Base-by-base conservation (phyloP, 2,113 vertebrate genomes). In the Hirundichthys speculiger region DNA sequence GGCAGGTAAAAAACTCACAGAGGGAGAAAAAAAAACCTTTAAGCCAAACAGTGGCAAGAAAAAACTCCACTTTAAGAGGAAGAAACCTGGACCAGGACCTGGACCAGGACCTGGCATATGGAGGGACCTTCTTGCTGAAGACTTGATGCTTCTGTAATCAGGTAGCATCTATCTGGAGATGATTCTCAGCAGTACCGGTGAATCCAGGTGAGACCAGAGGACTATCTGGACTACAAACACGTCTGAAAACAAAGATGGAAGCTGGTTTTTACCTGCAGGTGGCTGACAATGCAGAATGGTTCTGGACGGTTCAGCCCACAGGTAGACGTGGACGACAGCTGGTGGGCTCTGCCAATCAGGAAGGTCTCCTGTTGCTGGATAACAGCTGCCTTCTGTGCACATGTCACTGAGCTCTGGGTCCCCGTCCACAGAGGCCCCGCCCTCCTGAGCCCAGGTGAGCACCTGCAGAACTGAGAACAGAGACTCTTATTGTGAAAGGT, bases 241-340 rank as follows among this genome's bases (percentile, higher is more conserved):
- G 15, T 15, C 14, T 4, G 13, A 13, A 41, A 15, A 41, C 2
- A 41, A 4, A 16, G 15, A 18, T 42, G n/a, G n/a, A n/a, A n/a
- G n/a, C n/a, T n/a, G n/a, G 62, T 49, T 14, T 0, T 66, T 92
- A 98, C 97, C 96, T 98, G 96, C 69, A 98, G 92, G 84, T 99
- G 96, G 90, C 97, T 98, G 84, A 99, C 96, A 15, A 98, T 99
- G 80, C 97, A 99, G 85, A 96, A 99, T 0, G 95, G 94, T 59
- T 96, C 93, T 0, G 94, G 94, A 19, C 83, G 91, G 8, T 77
- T 87, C 27, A 94, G 65, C 47, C 96, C 97, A 45, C 97, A 98
- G 38, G 96, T 98, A 52, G 97, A 98, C 57, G 93, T 95, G 77
- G 94, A 93, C 0, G 85, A 92, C 2, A 98, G 91, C 47, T 93